Base-by-base conservation (phyloP, 1,140 invertebrate genomes). In the Drosophila setifemur region DNA sequence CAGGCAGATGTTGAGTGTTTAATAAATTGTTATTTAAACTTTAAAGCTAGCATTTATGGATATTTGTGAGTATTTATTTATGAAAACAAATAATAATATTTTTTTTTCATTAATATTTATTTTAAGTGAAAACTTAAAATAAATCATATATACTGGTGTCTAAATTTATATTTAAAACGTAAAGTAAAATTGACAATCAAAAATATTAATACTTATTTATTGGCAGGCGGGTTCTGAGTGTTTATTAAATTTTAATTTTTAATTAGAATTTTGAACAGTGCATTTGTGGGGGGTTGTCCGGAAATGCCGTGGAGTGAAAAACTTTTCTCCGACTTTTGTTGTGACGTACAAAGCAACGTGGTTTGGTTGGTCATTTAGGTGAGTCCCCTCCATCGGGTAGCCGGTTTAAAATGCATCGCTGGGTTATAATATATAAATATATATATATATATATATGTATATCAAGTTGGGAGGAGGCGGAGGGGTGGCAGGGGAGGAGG, bases 251-350 rank as follows among this genome's bases (percentile, higher is more conserved):
- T 9, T 11, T 33, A 11, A 11, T 33, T 31, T 11, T 33, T 11
- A 11, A 0, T 1, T 23, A 12, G 23, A 1, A 12, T 19, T 53
- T 26, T 39, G 6, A 0, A 2, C 4, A 33, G 60, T 64, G 29
- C 8, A 60, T 8, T 18, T 2, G 2, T 4, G 21, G n/a, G 39
- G 37, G 58, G 53, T 61, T 16, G 60, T 64, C 60, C 60, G 60
- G 60, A 64, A 64, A 64, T 64, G 60, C 60, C 60, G 8, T 12
- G 6, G 14, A 39, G 55, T 47, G 55, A 39, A 64, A 63, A 64
- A 61, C 55, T 48, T 39, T 64, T 39, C 42, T 64, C 37, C 37
- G 9, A 21, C 57, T 40, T 25, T 40, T 61, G 14, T 19, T 39
- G 60, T 64, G 60, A 64, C 60, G 60, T 64, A 47, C 29, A 21